Base-by-base conservation (phyloP, 1,140 invertebrate species). In the Thrips palmi region DNA sequence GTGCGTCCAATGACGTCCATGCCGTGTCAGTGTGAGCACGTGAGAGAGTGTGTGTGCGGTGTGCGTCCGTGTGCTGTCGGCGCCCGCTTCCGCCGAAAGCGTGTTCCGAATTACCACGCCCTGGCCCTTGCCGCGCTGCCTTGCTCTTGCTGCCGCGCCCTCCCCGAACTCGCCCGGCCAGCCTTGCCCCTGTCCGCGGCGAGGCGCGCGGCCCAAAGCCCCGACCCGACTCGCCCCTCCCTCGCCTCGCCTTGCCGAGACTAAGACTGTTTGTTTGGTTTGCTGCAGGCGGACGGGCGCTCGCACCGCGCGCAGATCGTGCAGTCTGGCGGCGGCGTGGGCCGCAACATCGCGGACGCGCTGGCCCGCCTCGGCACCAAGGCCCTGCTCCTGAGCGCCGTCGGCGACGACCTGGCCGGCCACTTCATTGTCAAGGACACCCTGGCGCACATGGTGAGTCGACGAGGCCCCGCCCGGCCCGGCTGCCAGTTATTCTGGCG, bases 291-390 rank as follows among this genome's bases (percentile, higher is more conserved):
- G 23, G 74, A 87, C 53, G 83, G 84, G 3, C 67, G 75, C 42
- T 87, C 80, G n/a, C 71, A 85, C 47, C 49, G 52, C 1, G 73
- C 75, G 7, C 55, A 57, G 37, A 69, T 74, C 29, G 57, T 60
- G n/a, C 62, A 67, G 40, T 67, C 65, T 27, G 71, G 68, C 10
- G 91, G 89, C 2, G 89, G 91, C 8, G 92, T 97, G 0, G 91
- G 71, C 0, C 65, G 88, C 22, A 97, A 96, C 51, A 64, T 94
- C n/a, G 80, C 83, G 0, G 84, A 91, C 45, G 78, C 79, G 30
- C 57, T 96, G 6, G 64, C 64, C 35, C 71, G 77, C 45, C 62
- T 94, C 4, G 71, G 74, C 14, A 43, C 62, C 4, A 52, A 60
- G 2, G 69, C 75, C 0, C 60, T 72, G 31, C 67, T 94, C 23